Evolutionary conservation across 2,113 vertebrate genomes (phyloP).

Genomic region (Tringa solitaria): DNA sequence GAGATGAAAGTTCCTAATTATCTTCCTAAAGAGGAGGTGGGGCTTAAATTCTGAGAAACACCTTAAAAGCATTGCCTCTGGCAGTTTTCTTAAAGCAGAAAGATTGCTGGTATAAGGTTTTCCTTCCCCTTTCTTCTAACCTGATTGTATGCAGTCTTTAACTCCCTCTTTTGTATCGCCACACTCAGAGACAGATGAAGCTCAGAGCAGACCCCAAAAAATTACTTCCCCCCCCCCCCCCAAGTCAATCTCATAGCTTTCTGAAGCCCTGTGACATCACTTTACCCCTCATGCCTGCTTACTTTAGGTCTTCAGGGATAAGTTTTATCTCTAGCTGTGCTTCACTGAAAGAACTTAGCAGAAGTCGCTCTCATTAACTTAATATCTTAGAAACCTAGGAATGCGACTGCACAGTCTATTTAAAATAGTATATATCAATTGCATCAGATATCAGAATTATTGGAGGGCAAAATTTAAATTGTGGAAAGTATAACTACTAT

Average conservation of each 20-base stretch:
- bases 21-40: background rate
- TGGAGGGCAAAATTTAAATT: background rate
- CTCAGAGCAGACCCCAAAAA: background rate
- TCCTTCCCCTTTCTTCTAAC: background rate
- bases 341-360: background rate
- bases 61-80: background rate
- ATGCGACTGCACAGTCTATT: background rate
- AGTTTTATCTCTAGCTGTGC: background rate
- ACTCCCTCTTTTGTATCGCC: background rate
- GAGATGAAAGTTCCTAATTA: background rate
- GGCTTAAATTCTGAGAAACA: background rate
- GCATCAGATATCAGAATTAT: background rate
- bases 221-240: background rate
- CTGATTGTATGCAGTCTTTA: background rate
- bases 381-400: background rate
- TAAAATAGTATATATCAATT: background rate
- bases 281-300: background rate
- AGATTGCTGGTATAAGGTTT: background rate
- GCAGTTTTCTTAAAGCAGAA: background rate
- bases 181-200: background rate
- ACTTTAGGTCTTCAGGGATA: background rate
- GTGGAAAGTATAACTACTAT: background rate
- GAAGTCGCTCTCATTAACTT: background rate
- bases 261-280: background rate
- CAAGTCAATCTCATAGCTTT: background rate